Evolutionary conservation across 2,113 vertebrate genomes (phyloP), one percentile per base, ranked within the genome.

Genomic region (Illadopsis cleaveri): DNA sequence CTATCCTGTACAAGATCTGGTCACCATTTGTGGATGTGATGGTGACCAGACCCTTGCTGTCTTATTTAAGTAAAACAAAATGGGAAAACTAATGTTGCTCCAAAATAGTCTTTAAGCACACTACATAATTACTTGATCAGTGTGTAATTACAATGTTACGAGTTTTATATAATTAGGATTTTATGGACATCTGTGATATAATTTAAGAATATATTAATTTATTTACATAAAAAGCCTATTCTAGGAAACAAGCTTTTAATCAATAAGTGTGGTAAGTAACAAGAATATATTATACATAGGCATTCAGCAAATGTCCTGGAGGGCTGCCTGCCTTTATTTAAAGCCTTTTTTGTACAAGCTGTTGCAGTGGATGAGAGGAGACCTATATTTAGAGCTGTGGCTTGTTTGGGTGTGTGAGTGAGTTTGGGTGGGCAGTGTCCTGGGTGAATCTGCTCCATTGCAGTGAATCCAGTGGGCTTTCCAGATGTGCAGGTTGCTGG

Each of bases 151-250:
- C 28, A 82, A 22, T 71, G 58, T 85, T 94, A 76, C 33, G 57
- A 87, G 50, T 76, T 94, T 89, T 87, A 71, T 90, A 68, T 93
- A 95, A 82, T 93, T 88, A 92, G 76, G 62, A 90, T 93, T 94
- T 93, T 86, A 83, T 90, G 86, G 90, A 88, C 92, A 95, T 95
- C 94, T 97, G 94, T 83, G 88, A 77, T 92, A 88, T 27, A 87
- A 82, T 93, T 96, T 93, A 91, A 71, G 87, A 89, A 79, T 85
- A 51, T 57, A 90, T 95, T 93, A 91, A 84, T 94, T 79, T 95
- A 82, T 85, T 93, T 93, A 80, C 80, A 70, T 95, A 57, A 80
- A 79, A 42, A 10, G 13, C 22, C 82, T 90, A 37, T 87, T 87
- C 37, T 76, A 53, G 78, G 82, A 72, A 94, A 75, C 51, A 87